These are phyloP conservation scores for Nephrotoma appendiculata DNA, from an alignment of 2,888 invertebrate genomes.

Conservation along the genomic window DNA sequence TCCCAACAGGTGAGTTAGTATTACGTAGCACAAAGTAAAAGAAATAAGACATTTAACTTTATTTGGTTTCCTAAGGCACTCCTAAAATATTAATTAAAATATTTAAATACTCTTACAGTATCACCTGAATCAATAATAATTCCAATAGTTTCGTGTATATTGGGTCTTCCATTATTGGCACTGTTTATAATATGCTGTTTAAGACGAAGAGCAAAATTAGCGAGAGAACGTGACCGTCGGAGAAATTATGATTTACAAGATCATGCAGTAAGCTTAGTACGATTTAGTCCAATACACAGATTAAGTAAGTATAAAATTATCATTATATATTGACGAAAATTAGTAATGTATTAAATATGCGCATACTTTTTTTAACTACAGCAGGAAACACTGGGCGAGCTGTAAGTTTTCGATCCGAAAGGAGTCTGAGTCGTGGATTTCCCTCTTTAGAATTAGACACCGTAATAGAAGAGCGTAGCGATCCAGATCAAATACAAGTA, in stretches of 20 bases:
- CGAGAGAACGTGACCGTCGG: constrained; percentile 65
- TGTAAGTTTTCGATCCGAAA: constrained; percentile 45
- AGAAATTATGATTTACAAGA: constrained; percentile 70
- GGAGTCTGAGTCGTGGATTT: constrained; percentile 56
- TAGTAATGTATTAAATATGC: background rate
- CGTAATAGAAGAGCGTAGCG: constrained; percentile 69
- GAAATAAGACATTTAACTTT: too few relatives aligned
- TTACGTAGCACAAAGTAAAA: background rate
- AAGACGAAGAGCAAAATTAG: constrained; percentile 66
- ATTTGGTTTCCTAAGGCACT: too few relatives aligned
- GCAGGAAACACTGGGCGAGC: constrained; percentile 42
- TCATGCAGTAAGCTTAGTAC: constrained; percentile 68
- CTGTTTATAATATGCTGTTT: constrained; percentile 77
- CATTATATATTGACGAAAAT: background rate
- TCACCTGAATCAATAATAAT: constrained; percentile 78
- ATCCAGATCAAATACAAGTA: constrained; percentile 51
- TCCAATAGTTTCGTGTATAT: constrained; percentile 78
- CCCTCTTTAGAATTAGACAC: constrained; percentile 69
- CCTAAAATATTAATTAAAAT: background rate
- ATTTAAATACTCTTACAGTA: constrained; percentile 40
- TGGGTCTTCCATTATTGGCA: constrained; percentile 76
- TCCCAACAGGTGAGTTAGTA: background rate
- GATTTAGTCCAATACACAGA: constrained; percentile 57
- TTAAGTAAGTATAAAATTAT: constrained; percentile 39
- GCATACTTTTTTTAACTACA: constrained; percentile 11